Percentiles rank a stretch among this genome's conserved stretches.
phyloP scores from a whole-genome alignment of 2,797 vertebrate genomes.

The Melanogrammus aeglefinus region DNA sequence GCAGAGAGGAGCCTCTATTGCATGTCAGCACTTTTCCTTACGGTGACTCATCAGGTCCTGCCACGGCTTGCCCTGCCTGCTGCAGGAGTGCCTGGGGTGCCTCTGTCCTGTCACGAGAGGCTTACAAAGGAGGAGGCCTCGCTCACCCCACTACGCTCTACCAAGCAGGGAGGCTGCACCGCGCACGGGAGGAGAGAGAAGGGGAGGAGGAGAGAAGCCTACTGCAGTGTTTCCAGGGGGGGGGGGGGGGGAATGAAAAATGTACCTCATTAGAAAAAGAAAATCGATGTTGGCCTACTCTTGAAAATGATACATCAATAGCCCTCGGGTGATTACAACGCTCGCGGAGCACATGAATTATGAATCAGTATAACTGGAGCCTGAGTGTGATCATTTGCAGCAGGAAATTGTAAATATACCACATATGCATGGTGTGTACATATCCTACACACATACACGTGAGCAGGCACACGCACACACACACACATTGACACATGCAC shows the following conservation, averaged over 20 bases:
- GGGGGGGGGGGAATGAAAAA: neutral
- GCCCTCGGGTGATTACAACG: neutral
- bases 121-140: conserved; percentile 17
- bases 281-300: neutral
- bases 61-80: conserved; percentile 54
- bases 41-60: conserved; percentile 63
- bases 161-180: neutral
- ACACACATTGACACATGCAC: neutral
- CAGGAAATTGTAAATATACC: neutral
- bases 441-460: neutral
- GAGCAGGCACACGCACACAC: neutral
- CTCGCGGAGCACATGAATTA: neutral
- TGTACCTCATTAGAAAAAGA: neutral
- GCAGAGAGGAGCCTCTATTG: conserved; percentile 35
- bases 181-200: neutral
- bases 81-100: conserved; percentile 47
- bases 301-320: neutral
- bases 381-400: neutral
- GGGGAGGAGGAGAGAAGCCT: neutral
- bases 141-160: neutral
- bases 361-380: neutral
- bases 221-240: conserved; percentile 1
- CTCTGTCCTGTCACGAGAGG: conserved; percentile 53
- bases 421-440: neutral
- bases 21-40: conserved; percentile 64